Evolutionary conservation across 2,888 invertebrate genomes (phyloP).

Genomic region (Amaurobius ferox): DNA sequence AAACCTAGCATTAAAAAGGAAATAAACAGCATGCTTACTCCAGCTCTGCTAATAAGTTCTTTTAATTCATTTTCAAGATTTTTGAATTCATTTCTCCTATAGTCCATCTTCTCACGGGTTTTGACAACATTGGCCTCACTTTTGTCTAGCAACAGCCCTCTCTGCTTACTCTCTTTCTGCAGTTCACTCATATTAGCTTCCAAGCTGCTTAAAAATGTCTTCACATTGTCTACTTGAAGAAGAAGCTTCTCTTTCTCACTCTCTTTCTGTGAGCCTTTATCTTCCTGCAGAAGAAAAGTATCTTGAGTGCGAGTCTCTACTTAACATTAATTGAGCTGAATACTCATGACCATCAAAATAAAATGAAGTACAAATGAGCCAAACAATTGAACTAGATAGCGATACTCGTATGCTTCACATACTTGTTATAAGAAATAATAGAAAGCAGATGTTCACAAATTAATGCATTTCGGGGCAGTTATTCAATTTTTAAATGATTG

Average conservation of each 20-base stretch:
- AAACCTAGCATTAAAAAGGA: too few relatives aligned
- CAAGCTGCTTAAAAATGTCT: slow-evolving; percentile 21
- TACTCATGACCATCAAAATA: too few relatives aligned
- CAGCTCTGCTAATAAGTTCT: slow-evolving; percentile 48
- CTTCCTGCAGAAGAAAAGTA: slow-evolving; percentile 24
- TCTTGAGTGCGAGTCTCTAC: too few relatives aligned
- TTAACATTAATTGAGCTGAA: too few relatives aligned
- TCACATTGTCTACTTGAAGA: slow-evolving; percentile 30
- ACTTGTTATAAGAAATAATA: too few relatives aligned
- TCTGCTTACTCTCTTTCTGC: slow-evolving; percentile 36
- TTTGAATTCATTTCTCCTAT: slow-evolving; percentile 19
- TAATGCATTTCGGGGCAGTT: too few relatives aligned
- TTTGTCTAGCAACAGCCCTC: slow-evolving; percentile 21
- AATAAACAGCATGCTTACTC: slow-evolving; percentile 51
- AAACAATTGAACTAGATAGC: too few relatives aligned
- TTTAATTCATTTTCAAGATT: slow-evolving; percentile 32
- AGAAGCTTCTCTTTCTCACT: slow-evolving; percentile 50
- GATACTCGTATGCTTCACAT: too few relatives aligned
- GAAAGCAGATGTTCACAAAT: too few relatives aligned
- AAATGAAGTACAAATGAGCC: too few relatives aligned
- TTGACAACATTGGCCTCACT: slow-evolving; percentile 45
- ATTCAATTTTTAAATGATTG: too few relatives aligned
- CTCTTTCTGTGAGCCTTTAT: slow-evolving; percentile 53
- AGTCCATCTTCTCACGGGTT: slow-evolving; percentile 33
- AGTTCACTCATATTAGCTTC: slow-evolving; percentile 16